A percentile compares a stretch with the other conserved stretches of the same genome.
phyloP scores from a whole-genome alignment of 2,797 vertebrate genomes.

The Lagorchestes hirsutus region DNA sequence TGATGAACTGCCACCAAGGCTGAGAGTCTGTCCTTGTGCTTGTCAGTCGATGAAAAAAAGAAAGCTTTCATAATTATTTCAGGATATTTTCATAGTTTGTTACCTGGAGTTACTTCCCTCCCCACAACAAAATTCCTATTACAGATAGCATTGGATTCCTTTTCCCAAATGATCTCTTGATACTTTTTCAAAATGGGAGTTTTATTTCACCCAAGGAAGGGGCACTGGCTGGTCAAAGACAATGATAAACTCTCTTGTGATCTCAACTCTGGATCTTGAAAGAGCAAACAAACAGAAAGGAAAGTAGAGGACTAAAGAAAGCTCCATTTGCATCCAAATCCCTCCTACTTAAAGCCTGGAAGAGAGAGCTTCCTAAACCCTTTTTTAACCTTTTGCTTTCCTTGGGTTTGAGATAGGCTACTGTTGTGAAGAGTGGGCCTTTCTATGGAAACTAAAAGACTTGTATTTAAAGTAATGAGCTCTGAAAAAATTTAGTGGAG shows the following conservation, averaged over 20 bases:
- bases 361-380: background rate
- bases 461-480: background rate
- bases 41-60: slow-evolving; percentile 35
- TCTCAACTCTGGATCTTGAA: background rate
- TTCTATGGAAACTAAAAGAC: background rate
- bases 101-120: background rate
- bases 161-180: background rate
- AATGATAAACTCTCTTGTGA: background rate
- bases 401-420: background rate
- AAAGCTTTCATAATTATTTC: slow-evolving; percentile 46
- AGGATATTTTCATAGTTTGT: slow-evolving; percentile 49
- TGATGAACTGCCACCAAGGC: slow-evolving; percentile 32
- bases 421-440: background rate
- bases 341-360: background rate
- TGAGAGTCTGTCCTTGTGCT: slow-evolving; percentile 34
- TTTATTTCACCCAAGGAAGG: background rate
- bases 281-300: background rate
- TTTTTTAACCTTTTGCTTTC: background rate
- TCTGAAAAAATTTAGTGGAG: background rate
- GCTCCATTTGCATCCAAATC: background rate
- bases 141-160: slow-evolving; percentile 40
- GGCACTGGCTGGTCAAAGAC: background rate
- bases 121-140: slow-evolving; percentile 37
- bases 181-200: background rate
- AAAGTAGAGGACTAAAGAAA: background rate